Conservation (phyloP, 1,140 invertebrate genomes). For the Papilio xuthus region DNA sequence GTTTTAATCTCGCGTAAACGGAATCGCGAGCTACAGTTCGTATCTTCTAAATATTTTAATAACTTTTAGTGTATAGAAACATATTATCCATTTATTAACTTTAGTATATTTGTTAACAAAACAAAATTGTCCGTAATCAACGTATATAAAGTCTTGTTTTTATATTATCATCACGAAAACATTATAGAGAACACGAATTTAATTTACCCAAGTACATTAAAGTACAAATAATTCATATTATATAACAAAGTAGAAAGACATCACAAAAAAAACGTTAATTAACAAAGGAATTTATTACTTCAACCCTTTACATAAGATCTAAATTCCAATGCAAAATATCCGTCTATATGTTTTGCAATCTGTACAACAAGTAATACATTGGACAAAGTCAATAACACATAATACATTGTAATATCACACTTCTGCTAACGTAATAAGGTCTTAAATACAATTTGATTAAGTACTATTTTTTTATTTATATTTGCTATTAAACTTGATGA, state of each 20-base stretch:
- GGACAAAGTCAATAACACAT: not conserved
- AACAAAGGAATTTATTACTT: not conserved
- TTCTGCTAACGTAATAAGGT: not conserved
- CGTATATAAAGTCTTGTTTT: not conserved
- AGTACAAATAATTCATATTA: not conserved
- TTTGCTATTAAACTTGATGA: constrained; percentile 15
- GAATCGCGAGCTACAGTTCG: too few species aligned
- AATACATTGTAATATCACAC: not conserved
- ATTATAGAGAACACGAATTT: not conserved
- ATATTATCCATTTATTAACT: too few species aligned
- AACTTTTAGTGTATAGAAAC: too few species aligned
- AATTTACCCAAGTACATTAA: not conserved
- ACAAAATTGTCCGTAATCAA: not conserved
- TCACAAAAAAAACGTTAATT: too few species aligned
- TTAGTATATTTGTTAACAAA: too few species aligned
- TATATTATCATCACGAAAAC: not conserved
- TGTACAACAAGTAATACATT: not conserved
- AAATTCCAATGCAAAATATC: constrained; percentile 12
- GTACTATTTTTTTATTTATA: not conserved
- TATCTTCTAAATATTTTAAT: too few species aligned
- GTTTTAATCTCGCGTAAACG: too few species aligned
- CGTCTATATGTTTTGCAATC: not conserved
- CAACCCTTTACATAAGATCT: not conserved
- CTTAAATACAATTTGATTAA: not conserved
- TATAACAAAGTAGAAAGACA: not conserved